A percentile compares a stretch with the other conserved stretches of the same genome.
Conservation (phyloP, 2,888 invertebrate species). For the Epinotia nisella region DNA sequence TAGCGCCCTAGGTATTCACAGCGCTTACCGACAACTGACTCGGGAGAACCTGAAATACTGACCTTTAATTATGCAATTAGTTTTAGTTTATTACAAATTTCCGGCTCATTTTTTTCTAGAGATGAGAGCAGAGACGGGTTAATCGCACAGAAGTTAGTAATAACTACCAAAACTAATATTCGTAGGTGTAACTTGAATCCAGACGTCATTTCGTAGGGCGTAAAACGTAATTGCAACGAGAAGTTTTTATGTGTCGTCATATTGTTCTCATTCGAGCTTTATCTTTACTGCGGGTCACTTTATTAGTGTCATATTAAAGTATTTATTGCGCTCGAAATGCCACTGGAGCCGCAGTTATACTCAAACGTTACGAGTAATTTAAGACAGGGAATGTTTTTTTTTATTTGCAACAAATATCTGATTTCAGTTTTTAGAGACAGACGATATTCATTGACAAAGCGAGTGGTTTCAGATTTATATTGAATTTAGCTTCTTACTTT, state of each 20-base stretch:
- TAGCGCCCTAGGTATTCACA: too few relatives aligned
- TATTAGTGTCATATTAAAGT: slow-evolving; percentile 56
- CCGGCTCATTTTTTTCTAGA: too few relatives aligned
- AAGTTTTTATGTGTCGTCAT: slow-evolving; percentile 54
- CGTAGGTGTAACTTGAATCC: slow-evolving; percentile 44
- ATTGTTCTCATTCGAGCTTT: slow-evolving; percentile 51
- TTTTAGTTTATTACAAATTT: too few relatives aligned
- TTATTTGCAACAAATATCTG: slow-evolving; percentile 29
- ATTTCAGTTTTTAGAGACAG: slow-evolving; percentile 2
- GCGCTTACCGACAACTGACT: too few relatives aligned
- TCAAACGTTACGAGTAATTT: slow-evolving; percentile 39
- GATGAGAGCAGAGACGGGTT: too few relatives aligned
- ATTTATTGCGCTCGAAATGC: slow-evolving; percentile 54
- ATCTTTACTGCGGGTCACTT: slow-evolving; percentile 63
- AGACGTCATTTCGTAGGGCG: slow-evolving; percentile 51
- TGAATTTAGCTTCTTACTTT: neutral
- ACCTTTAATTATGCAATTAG: too few relatives aligned
- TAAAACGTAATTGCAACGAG: slow-evolving; percentile 56
- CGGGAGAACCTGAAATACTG: too few relatives aligned
- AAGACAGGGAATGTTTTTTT: slow-evolving; percentile 11
- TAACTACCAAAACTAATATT: slow-evolving; percentile 1
- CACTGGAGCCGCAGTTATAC: slow-evolving; percentile 49
- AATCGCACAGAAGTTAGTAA: neutral
- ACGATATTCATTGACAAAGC: neutral
- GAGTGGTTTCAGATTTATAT: neutral